Base-by-base conservation (phyloP, 2,113 vertebrate genomes). In the Pituophis catenifer region DNA sequence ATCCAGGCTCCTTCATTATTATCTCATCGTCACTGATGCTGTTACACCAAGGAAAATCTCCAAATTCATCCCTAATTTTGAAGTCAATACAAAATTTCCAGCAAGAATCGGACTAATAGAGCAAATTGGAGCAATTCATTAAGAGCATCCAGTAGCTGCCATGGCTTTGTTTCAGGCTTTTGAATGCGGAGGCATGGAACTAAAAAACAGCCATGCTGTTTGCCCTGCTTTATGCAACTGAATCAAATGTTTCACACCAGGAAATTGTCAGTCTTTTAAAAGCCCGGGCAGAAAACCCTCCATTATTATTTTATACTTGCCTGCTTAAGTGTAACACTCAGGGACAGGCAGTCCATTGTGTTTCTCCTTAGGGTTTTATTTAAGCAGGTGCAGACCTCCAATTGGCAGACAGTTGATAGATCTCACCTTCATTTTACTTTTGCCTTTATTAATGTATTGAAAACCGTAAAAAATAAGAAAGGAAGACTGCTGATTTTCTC, bases 401-500 rank as follows among this genome's bases (percentile, higher is more conserved):
- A 57, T 92, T 88, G 88, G 58, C 50, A 92, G 81, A 91, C 92
- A 54, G 55, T 93, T 89, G 81, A 87, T 87, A 90, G 54, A 85
- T 90, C 33, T 81, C 54, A 19, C 29, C 91, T 90, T 91, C 57
- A 9, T 94, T 95, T 94, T 89, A 38, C 91, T 93, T 85, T 81
- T 44, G 38, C 62, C 93, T 91, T 87, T 90, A 93, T 93, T 94
- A 94, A 87, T 89, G 53, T 93, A 44, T 65, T 0, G 3, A 89
- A 91, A 50, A 87, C 81, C 65, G 88, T 24, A 11, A n/a, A 57
- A 19, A 26, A 59, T 1, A 53, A 89, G 44, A 95, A 92, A 75
- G 70, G 75, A 12, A 95, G 93, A 93, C 94, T 93, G 93, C 95
- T 96, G 91, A 93, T 97, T 95, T 95, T 94, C 75, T 89, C 44